Conservation (phyloP, 2,888 invertebrate genomes). For the Athalia circularis region DNA sequence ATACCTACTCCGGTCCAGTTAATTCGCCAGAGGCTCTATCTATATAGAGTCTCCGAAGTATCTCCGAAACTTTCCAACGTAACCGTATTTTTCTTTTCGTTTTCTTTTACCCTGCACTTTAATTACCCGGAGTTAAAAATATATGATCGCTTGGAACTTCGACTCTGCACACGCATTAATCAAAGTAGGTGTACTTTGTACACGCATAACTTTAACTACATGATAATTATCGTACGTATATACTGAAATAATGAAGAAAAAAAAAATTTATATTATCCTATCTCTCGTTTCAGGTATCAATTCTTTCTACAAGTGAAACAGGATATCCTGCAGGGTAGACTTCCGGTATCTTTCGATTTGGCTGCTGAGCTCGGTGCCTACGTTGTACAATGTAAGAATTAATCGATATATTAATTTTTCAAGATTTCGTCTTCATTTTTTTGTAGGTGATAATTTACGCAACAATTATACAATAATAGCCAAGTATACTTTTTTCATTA, state of each 20-base stretch:
- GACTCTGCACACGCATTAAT: too few relatives aligned
- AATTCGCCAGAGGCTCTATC: too few relatives aligned
- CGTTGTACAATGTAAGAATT: slow-evolving; percentile 92
- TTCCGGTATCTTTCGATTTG: slow-evolving; percentile 93
- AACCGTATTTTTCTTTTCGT: background rate
- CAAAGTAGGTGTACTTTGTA: too few relatives aligned
- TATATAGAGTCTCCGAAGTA: too few relatives aligned
- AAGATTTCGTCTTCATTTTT: background rate
- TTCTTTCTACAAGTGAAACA: slow-evolving; percentile 97
- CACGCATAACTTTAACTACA: too few relatives aligned
- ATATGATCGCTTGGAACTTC: background rate
- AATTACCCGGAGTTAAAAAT: background rate
- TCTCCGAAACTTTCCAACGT: too few relatives aligned
- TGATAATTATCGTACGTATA: too few relatives aligned
- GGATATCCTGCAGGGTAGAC: slow-evolving; percentile 94
- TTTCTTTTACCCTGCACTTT: background rate
- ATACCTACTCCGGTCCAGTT: background rate
- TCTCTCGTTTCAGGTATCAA: slow-evolving; percentile 87
- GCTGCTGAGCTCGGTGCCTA: slow-evolving; percentile 94
- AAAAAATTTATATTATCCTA: slow-evolving; percentile 19
- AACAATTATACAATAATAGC: too few relatives aligned
- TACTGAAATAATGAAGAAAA: background rate
- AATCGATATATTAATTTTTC: slow-evolving; percentile 1
- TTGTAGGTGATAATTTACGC: background rate
- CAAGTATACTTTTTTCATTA: too few relatives aligned